Base-by-base conservation (phyloP, 1,140 invertebrate species). In the Drosophila setifemur region DNA sequence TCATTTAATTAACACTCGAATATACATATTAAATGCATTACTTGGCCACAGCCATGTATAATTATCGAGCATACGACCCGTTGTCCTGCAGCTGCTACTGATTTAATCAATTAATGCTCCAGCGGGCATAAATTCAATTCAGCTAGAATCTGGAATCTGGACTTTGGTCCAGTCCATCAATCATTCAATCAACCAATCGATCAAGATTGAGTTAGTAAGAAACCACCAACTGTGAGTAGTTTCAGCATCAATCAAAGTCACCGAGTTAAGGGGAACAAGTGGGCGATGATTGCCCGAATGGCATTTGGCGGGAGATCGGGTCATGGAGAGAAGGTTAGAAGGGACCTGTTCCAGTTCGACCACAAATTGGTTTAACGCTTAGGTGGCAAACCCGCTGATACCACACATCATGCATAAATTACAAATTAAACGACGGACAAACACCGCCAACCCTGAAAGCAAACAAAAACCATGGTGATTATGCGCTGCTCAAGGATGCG, bases 171-270 rank as follows among this genome's bases (percentile, higher is more conserved):
- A 39, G 3, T 31, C 29, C 14, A 3, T 35, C 39, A 44, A 57
- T 69, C 42, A 16, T 7, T 14, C 1, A 40, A 47, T 42, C 40
- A 67, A 40, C 68, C 49, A 52, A 72, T 77, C 74, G 52, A 55
- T 77, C 74, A 73, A 54, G 53, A 48, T 73, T 43, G 53, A 60
- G 75, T 68, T 78, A 58, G 21, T 40, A 52, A 23, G 33, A 29
- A 33, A 31, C 50, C 40, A 12, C 16, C 16, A 19, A 48, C 42
- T 35, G 49, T 12, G 35, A 52, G 21, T 53, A 37, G 45, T 28
- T n/a, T 53, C 14, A 26, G 31, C 63, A 77, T 77, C 74, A 72
- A 77, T 77, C 74, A 77, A 73, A 73, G 68, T 73, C 67, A 67
- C 29, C 47, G 52, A 72, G 50, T 19, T 29, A 35, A 23, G 12